Conservation (phyloP, 2,113 vertebrate genomes). For the Polyodon spathula region DNA sequence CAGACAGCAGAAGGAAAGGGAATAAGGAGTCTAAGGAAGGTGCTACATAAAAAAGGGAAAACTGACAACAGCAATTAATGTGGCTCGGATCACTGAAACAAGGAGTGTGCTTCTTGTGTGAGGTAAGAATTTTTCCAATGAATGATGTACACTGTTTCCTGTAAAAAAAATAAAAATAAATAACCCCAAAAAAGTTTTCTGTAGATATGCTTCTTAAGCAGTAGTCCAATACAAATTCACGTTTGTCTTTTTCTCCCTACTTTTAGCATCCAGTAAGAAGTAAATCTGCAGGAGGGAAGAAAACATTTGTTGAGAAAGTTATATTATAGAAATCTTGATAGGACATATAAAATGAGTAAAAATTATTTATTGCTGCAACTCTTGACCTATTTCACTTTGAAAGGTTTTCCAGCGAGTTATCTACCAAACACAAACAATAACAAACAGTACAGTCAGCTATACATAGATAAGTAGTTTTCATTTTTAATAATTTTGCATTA, state of each 20-base stretch:
- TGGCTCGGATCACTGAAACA: constrained; percentile 51
- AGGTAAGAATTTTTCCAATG: background rate
- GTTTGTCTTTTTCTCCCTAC: background rate
- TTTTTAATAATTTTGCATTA: too few relatives aligned
- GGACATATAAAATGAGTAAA: constrained; percentile 5
- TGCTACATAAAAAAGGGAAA: constrained; percentile 48
- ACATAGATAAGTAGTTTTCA: too few relatives aligned
- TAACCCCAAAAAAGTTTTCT: background rate
- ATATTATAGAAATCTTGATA: constrained; percentile 24
- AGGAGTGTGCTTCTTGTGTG: constrained; percentile 24
- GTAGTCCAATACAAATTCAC: background rate
- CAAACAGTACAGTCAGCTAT: too few relatives aligned
- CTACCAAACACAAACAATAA: too few relatives aligned
- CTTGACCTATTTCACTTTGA: too few relatives aligned
- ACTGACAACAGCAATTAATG: constrained; percentile 51
- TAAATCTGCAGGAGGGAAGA: constrained; percentile 6
- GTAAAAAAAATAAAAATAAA: constrained; percentile 23
- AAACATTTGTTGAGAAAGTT: constrained; percentile 31
- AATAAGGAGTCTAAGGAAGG: constrained; percentile 45
- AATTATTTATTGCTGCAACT: too few relatives aligned
- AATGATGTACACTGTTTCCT: background rate
- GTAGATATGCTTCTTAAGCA: background rate
- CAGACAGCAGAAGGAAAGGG: constrained; percentile 69
- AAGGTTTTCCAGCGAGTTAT: too few relatives aligned
- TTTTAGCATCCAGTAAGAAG: background rate